Evolutionary conservation across 2,888 invertebrate species (phyloP).

Genomic region (Himalopsyche kuldschensis): DNA sequence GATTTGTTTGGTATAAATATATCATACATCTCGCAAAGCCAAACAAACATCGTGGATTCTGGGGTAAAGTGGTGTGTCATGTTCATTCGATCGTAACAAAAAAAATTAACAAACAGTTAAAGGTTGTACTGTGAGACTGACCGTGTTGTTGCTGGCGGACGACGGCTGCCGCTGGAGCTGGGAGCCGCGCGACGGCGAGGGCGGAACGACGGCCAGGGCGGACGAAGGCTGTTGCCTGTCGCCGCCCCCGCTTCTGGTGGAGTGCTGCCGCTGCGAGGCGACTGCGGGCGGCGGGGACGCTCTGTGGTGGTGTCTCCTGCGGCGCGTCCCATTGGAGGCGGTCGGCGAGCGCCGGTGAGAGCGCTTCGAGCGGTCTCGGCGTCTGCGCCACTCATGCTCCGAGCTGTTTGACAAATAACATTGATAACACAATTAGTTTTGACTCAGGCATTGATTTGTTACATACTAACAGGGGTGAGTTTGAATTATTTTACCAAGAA

Average conservation of each 20-base stretch:
- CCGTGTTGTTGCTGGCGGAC: background rate
- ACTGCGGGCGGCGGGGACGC: slow-evolving; percentile 54
- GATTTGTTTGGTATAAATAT: background rate
- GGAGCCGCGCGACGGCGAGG: slow-evolving; percentile 14
- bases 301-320: slow-evolving; percentile 61
- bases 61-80: background rate
- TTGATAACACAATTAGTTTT: background rate
- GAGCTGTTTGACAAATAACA: slow-evolving; percentile 51
- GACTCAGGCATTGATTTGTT: too few species aligned
- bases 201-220: slow-evolving; percentile 16
- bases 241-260: slow-evolving; percentile 18
- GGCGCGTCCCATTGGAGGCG: slow-evolving; percentile 73
- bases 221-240: slow-evolving; percentile 7
- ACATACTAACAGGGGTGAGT: too few species aligned
- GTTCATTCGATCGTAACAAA: background rate
- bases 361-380: slow-evolving; percentile 83
- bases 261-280: slow-evolving; percentile 10
- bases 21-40: background rate
- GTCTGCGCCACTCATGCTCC: slow-evolving; percentile 77
- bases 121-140: background rate
- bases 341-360: slow-evolving; percentile 83
- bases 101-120: background rate
- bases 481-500: too few species aligned
- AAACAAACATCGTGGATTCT: background rate
- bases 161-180: slow-evolving; percentile 39